Base-by-base conservation (phyloP, 2,113 vertebrate species). In the Andinoacara biseriatus region DNA sequence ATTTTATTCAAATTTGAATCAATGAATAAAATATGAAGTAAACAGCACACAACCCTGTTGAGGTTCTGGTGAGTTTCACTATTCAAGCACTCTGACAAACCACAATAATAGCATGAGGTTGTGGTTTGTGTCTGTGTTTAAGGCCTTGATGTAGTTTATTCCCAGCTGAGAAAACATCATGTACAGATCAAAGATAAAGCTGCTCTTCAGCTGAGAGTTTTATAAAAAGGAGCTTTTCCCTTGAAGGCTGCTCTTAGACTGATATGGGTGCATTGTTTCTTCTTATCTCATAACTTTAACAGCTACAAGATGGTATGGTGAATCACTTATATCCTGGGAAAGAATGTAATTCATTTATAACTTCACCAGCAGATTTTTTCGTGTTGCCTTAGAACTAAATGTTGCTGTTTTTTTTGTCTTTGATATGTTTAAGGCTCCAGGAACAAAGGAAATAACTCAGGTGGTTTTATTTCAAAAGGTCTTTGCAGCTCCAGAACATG, bases 81-180 rank as follows among this genome's bases (percentile, higher is more conserved):
- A 9, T 65, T 29, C 58, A 24, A 40, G 24, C 10, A 31, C 26
- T 72, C 17, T n/a, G 67, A 59, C 31, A 65, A 35, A 52, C 15
- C 6, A 14, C 58, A 74, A 14, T 67, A 29, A 24, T 63, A 38
- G 10, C 22, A 67, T 29, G 29, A 10, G 59, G 49, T 57, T 57
- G 63, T 49, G 13, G 38, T 46, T 81, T 57, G 43, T n/a, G 61
- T 81, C 43, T 24, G 14, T 60, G 46, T 33, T 76, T 35, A 5
- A 22, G 22, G 22, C 17, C 56, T 62, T 81, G 29, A 84, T 89
- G 74, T 81, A 56, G 67, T 75, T 84, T 57, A 26, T 78, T 81
- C 10, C 22, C 74, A 74, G 72, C 54, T 83, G 76, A 57, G 18
- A 59, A 76, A 86, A 87, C 35, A 78, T 26, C 26, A 22, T 17